Evolutionary conservation across 2,888 invertebrate species (phyloP), one percentile per base, ranked within the genome.

Genomic region (Eurytoma californica): DNA sequence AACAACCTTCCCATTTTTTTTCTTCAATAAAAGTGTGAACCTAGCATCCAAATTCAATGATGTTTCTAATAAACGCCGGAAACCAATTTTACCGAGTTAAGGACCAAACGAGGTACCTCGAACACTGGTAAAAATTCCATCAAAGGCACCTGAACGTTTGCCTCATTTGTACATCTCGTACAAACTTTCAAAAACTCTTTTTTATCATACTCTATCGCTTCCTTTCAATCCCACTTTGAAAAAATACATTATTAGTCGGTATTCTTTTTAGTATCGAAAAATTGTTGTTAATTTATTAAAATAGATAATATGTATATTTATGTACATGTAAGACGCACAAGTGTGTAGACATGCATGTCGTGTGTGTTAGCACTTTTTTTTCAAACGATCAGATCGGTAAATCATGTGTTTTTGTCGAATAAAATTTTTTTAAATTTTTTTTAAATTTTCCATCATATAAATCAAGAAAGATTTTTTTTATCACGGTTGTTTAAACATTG

Each of bases 281-380:
- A 87, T 39, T 39, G 85, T 87, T 85, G 85, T 86, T 84, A 80
- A 86, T 85, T 83, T 85, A 83, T 84, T 84, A 84, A 83, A 84
- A 84, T 84, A 82, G 39, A 9, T 39, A 39, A 39, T 83, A 82
- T 82, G 72, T 75, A 82, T 84, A 82, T 83, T 73, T 84, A 80
- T 83, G 80, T 85, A 68, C 79, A 58, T 83, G 74, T 84, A 78
- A 47, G 73, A 80, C 73, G 69, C 76, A 75, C 73, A 49, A 13
- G 20, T 24, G 67, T 58, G 61, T 58, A 20, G 9, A 39, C 39
- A 9, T 39, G 39, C 39, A 7, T 39, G 39, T 39, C 74, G 60
- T 30, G 30, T 51, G 16, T 13, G 61, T 0, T 39, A 12, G 30
- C 2, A 60, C 9, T 60, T 67, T 51, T 51, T 28, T 53, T 53